phyloP scores from a whole-genome alignment of 1,140 invertebrate genomes.

The Meloidogyne floridensis region DNA sequence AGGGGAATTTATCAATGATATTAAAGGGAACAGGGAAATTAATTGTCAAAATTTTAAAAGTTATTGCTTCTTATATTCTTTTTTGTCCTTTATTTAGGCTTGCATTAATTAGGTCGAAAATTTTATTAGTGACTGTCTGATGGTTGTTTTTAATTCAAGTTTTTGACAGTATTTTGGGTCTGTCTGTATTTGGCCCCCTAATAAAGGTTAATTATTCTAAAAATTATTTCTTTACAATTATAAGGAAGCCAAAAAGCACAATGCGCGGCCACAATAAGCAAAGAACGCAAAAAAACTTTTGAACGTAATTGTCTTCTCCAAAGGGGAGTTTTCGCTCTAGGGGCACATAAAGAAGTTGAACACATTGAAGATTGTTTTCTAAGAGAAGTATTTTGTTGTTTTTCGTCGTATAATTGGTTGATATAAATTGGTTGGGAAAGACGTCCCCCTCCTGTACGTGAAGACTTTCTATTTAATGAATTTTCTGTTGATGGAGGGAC shows the following conservation, averaged over 20 bases:
- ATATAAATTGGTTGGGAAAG: background rate
- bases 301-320: constrained; percentile 58
- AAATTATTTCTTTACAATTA: constrained; percentile 43
- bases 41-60: too few species aligned
- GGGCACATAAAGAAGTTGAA: constrained; percentile 23
- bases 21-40: too few species aligned
- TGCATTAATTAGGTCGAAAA: too few species aligned
- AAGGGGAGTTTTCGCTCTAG: constrained; percentile 32
- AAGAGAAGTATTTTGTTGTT: constrained; percentile 4
- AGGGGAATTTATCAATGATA: too few species aligned
- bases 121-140: too few species aligned
- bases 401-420: background rate
- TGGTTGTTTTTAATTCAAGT: too few species aligned
- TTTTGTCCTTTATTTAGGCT: too few species aligned
- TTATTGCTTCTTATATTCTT: too few species aligned
- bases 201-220: too few species aligned
- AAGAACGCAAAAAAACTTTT: constrained; percentile 53
- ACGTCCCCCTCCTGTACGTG: constrained; percentile 3
- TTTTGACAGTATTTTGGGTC: too few species aligned
- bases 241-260: constrained; percentile 60
- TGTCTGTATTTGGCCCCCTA: too few species aligned
- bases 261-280: constrained; percentile 51
- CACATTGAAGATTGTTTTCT: constrained; percentile 28
- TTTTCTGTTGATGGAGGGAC: background rate
- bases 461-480: background rate